These are phyloP conservation scores for Acrocephalus kingi DNA, from an alignment of 2,113 vertebrate genomes.

Conservation along the genomic window DNA sequence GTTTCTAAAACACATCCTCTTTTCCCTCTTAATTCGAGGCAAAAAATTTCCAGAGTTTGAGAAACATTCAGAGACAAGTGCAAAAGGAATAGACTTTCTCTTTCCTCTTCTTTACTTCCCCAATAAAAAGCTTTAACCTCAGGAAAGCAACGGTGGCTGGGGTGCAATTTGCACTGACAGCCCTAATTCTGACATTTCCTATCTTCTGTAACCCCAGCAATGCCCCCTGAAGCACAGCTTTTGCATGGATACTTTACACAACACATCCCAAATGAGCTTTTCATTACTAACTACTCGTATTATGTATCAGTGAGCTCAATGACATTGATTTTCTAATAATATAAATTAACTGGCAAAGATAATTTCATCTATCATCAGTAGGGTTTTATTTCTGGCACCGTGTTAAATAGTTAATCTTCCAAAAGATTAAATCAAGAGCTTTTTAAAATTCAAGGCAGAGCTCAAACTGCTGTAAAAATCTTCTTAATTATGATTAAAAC, in stretches of 20 bases:
- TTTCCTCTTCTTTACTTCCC: neutral
- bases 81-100: neutral
- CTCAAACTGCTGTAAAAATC: slow-evolving; percentile 72
- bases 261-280: slow-evolving; percentile 46
- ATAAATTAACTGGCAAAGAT: slow-evolving; percentile 66
- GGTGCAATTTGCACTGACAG: neutral
- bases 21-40: neutral
- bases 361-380: slow-evolving; percentile 69
- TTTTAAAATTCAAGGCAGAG: slow-evolving; percentile 76
- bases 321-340: slow-evolving; percentile 63
- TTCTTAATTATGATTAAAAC: slow-evolving; percentile 78
- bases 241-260: neutral
- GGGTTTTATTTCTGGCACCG: slow-evolving; percentile 60
- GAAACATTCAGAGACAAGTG: neutral
- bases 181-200: neutral
- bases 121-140: neutral
- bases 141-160: neutral
- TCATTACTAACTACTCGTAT: slow-evolving; percentile 43
- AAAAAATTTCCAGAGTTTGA: neutral
- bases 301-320: slow-evolving; percentile 60
- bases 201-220: neutral
- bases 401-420: slow-evolving; percentile 66
- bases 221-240: neutral
- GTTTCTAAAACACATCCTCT: neutral
- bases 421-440: slow-evolving; percentile 69